Evolutionary conservation across 2,888 invertebrate genomes (phyloP), one percentile per base, ranked within the genome.

Genomic region (Yponomeuta sedellus): DNA sequence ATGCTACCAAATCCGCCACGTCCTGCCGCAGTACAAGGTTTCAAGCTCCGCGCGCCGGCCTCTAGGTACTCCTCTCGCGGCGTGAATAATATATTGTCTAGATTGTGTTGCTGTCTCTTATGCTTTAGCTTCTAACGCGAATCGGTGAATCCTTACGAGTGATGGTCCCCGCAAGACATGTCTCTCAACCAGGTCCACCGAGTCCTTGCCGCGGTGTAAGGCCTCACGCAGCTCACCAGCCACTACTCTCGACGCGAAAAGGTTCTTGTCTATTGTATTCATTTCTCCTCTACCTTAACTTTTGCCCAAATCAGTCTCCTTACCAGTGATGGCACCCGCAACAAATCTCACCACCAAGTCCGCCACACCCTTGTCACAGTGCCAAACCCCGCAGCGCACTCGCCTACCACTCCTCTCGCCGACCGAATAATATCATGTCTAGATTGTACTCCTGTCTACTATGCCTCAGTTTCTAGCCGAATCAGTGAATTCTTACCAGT

Each of bases 141-240:
- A 57, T 10, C 57, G 8, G 57, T 5, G 1, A 10, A 10, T 20
- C 2, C 75, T 75, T 70, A 90, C 91, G 91, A 91, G 71, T 88
- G 88, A 67, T 91, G 91, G 72, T 92, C 91, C 22, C 88, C 88
- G 2, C 84, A 83, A 28, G 90, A 90, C 34, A 92, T n/a, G 81
- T 92, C 82, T 93, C 85, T 82, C 94, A 85, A 89, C 94, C 92
- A 77, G 93, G 81, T 81, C 92, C 64, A 78, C 93, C 78, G 77
- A 93, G 77, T 81, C 94, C 77, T 76, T 89, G 72, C 87, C 89
- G 40, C 83, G 80, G 67, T 87, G 85, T 80, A 92, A 75, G 44
- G 96, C 95, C 74, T 95, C n/a, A n/a, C 94, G 95, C 66, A 97
- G 88, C 34, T 96, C 96, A 65, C 94, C 93, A n/a, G n/a, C n/a